Conservation (phyloP, 2,888 invertebrate genomes). For the Agrochola litura region DNA sequence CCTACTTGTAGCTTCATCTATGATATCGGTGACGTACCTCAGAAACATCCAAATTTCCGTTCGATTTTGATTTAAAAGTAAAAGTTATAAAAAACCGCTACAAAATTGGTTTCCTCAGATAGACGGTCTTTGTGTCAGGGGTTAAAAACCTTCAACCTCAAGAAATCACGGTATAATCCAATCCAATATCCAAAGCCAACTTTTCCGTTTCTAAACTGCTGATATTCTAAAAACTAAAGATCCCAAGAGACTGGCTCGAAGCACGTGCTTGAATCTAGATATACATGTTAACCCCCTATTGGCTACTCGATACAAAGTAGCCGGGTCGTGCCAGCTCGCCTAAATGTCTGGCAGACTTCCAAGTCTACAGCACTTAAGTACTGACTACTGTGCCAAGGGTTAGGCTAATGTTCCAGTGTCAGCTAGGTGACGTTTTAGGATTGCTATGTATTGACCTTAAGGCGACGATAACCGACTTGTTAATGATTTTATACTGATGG, state of each 20-base stretch:
- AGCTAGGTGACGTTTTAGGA: constrained; percentile 8
- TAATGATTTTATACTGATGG: too few species aligned
- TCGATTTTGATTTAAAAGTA: too few species aligned
- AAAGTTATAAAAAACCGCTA: background rate
- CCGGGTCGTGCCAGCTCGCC: constrained; percentile 66
- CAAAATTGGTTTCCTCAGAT: background rate
- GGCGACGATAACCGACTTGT: too few species aligned
- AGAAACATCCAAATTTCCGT: too few species aligned
- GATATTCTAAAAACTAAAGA: background rate
- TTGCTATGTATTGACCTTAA: too few species aligned
- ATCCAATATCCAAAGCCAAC: too few species aligned
- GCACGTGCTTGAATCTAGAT: constrained; percentile 15
- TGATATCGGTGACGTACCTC: too few species aligned
- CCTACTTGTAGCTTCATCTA: too few species aligned
- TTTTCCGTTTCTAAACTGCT: background rate
- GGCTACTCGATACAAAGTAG: constrained; percentile 44
- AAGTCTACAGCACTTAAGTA: constrained; percentile 56
- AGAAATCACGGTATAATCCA: background rate
- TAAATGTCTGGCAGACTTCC: constrained; percentile 71
- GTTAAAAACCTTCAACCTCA: background rate
- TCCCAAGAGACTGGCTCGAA: background rate
- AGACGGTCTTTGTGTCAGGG: background rate
- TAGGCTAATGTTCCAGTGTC: background rate
- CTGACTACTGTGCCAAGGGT: constrained; percentile 50
- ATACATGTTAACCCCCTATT: constrained; percentile 18